Conservation (phyloP, 1,140 invertebrate species). For the Calosoma granatense region DNA sequence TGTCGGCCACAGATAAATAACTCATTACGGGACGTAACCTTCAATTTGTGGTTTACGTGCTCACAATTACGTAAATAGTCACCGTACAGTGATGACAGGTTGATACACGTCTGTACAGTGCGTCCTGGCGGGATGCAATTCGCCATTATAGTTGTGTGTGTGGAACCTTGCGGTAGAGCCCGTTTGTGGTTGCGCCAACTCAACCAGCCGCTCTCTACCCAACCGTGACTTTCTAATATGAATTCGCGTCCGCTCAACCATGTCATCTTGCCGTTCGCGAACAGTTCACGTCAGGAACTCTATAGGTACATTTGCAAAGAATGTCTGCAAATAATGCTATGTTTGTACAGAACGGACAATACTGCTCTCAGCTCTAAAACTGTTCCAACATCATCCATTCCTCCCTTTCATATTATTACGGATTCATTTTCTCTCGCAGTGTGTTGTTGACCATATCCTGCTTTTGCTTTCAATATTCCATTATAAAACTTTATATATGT, state of each 20-base stretch:
- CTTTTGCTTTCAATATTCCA: too few relatives aligned
- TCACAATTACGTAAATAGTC: not conserved
- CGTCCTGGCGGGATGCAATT: not conserved
- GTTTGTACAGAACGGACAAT: not conserved
- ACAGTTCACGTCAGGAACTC: not conserved
- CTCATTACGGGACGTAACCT: not conserved
- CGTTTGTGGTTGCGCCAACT: too few relatives aligned
- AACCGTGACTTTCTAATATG: not conserved
- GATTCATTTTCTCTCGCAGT: too few relatives aligned
- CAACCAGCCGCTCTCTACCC: too few relatives aligned
- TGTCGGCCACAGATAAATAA: not conserved
- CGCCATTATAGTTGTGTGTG: not conserved
- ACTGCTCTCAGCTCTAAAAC: too few relatives aligned
- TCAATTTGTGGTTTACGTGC: conserved; percentile 2
- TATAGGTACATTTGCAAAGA: not conserved
- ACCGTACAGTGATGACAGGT: not conserved
- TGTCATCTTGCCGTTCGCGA: conserved; percentile 1
- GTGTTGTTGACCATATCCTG: too few relatives aligned
- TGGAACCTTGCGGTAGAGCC: too few relatives aligned
- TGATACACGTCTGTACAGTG: not conserved
- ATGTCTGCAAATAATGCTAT: not conserved
- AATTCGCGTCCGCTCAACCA: not conserved
- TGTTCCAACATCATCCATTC: too few relatives aligned
- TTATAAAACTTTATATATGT: too few relatives aligned
- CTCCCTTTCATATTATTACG: too few relatives aligned